Conservation (phyloP, 2,888 invertebrate genomes). For the Eupithecia inturbata region DNA sequence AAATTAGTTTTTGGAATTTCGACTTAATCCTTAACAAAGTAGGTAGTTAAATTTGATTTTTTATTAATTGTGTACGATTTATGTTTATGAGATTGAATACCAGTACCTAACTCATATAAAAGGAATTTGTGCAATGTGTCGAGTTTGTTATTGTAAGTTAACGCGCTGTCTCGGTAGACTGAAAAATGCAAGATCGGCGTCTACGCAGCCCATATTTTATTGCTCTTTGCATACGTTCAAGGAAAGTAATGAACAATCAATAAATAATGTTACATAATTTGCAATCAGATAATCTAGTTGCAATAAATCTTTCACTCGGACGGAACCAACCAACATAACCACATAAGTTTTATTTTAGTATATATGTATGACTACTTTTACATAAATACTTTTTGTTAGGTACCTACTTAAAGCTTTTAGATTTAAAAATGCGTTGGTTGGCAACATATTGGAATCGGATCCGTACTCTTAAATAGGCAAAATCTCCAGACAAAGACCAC, state of each 20-base stretch:
- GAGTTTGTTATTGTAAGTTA: constrained; percentile 67
- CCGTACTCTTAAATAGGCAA: constrained; percentile 27
- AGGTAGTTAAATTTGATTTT: constrained; percentile 23
- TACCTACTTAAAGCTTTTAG: not conserved
- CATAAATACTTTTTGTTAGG: too few relatives aligned
- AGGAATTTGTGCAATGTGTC: constrained; percentile 68
- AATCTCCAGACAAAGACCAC: constrained; percentile 55
- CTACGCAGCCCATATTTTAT: constrained; percentile 49
- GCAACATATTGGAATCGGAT: constrained; percentile 17
- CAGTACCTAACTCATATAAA: constrained; percentile 42
- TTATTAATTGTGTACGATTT: constrained; percentile 18
- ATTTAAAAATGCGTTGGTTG: not conserved
- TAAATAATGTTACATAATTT: constrained; percentile 3
- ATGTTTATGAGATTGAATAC: constrained; percentile 40
- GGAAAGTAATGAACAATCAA: constrained; percentile 13
- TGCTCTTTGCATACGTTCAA: constrained; percentile 12
- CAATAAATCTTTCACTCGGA: too few relatives aligned
- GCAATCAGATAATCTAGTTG: too few relatives aligned
- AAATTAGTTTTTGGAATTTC: constrained; percentile 42
- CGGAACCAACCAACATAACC: too few relatives aligned
- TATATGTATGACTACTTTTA: not conserved
- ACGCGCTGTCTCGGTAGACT: constrained; percentile 56
- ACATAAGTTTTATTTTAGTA: not conserved
- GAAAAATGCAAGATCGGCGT: constrained; percentile 63
- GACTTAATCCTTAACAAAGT: constrained; percentile 28